A percentile compares a stretch with the other conserved stretches of the same genome.
Evolutionary conservation across 2,113 vertebrate species (phyloP).

Genomic region (Corvus hawaiiensis): DNA sequence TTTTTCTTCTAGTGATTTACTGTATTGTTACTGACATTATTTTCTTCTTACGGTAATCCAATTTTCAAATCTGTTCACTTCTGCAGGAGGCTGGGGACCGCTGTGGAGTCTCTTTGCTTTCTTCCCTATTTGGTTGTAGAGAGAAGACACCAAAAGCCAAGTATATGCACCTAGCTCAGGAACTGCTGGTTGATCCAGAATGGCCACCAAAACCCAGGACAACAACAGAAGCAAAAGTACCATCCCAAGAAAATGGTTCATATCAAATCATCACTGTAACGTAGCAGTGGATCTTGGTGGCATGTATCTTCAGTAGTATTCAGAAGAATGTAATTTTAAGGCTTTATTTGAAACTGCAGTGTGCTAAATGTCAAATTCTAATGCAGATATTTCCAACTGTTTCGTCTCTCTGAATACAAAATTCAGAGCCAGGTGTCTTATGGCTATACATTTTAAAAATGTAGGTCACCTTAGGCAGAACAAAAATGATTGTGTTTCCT

Average conservation of each 20-base stretch:
- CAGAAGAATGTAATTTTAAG: slow-evolving; percentile 10
- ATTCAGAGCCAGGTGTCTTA: not conserved
- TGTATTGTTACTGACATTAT: not conserved
- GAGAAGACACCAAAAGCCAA: slow-evolving; percentile 86
- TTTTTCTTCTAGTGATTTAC: not conserved
- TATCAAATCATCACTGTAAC: slow-evolving; percentile 82
- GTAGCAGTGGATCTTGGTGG: slow-evolving; percentile 69
- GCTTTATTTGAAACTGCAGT: slow-evolving; percentile 17
- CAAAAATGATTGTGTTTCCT: slow-evolving; percentile 8
- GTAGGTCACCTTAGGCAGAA: slow-evolving; percentile 23
- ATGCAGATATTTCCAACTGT: slow-evolving; percentile 6
- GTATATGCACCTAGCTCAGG: slow-evolving; percentile 95
- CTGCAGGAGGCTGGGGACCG: slow-evolving; percentile 77
- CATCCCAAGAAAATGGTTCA: slow-evolving; percentile 77
- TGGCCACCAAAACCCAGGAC: slow-evolving; percentile 97
- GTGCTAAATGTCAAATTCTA: slow-evolving; percentile 1
- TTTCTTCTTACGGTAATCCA: not conserved
- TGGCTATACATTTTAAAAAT: slow-evolving; percentile 45
- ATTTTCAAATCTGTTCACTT: not conserved
- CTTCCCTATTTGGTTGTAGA: slow-evolving; percentile 72
- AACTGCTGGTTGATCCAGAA: slow-evolving; percentile 90
- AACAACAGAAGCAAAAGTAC: slow-evolving; percentile 88
- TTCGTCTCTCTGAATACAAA: slow-evolving; percentile 15
- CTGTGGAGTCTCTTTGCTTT: slow-evolving; percentile 69
- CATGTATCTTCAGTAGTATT: not conserved